Percentiles rank a stretch among this genome's conserved stretches.
phyloP scores from a whole-genome alignment of 2,888 invertebrate species.

The Drosophila mayaguana region DNA sequence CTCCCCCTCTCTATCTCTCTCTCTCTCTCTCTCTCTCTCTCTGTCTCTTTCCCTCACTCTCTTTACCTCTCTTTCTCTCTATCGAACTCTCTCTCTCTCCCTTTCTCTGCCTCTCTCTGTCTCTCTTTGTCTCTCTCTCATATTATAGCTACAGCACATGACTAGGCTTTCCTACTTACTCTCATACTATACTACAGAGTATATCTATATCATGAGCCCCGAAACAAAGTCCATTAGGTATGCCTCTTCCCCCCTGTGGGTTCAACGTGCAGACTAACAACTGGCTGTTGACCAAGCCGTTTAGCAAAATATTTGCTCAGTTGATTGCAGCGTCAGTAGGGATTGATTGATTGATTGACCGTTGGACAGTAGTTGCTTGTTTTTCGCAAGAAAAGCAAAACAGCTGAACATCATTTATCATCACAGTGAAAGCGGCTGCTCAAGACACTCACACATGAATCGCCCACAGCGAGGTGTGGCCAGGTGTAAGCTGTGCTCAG shows the following conservation, averaged over 20 bases:
- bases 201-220: neutral
- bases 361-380: constrained; percentile 22
- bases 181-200: neutral
- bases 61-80: too few relatives aligned
- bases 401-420: constrained; percentile 43
- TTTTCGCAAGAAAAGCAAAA: constrained; percentile 11
- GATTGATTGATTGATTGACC: constrained; percentile 54
- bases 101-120: too few relatives aligned
- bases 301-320: constrained; percentile 57
- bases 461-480: constrained; percentile 2
- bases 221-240: neutral
- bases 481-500: constrained; percentile 2
- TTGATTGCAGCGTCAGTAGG: constrained; percentile 61
- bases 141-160: neutral
- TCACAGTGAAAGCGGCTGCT: constrained; percentile 28
- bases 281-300: constrained; percentile 16
- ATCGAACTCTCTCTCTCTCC: too few relatives aligned
- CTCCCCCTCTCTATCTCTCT: too few relatives aligned
- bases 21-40: too few relatives aligned
- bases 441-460: constrained; percentile 31
- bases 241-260: neutral
- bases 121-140: too few relatives aligned
- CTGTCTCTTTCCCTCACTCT: too few relatives aligned
- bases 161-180: too few relatives aligned
- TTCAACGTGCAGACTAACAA: neutral